A percentile compares a stretch with the other conserved stretches of the same genome.
These are phyloP conservation scores for Mirza zaza DNA, from an alignment of 2,113 vertebrate species.

Conservation along the genomic window DNA sequence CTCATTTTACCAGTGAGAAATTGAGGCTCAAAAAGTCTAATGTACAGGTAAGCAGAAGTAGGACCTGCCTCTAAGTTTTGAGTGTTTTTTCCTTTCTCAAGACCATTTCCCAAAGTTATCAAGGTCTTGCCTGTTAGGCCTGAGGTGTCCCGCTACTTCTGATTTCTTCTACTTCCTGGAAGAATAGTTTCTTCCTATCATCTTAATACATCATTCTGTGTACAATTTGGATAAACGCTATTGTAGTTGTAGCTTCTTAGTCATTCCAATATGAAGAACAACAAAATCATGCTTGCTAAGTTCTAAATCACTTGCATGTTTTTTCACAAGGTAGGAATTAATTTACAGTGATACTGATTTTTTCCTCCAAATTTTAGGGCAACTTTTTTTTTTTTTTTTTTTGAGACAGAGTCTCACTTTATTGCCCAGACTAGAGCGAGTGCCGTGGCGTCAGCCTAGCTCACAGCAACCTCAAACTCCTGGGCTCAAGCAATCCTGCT, in stretches of 20 bases:
- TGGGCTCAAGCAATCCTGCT: no score
- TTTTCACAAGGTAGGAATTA: conserved; percentile 12
- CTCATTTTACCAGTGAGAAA: conserved; percentile 33
- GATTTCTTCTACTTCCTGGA: background rate
- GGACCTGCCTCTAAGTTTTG: background rate
- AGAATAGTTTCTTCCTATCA: background rate
- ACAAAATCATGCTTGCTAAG: background rate
- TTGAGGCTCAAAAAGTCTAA: background rate
- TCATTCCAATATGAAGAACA: conserved; percentile 10
- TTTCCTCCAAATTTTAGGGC: background rate
- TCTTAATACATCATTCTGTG: background rate
- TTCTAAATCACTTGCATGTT: background rate
- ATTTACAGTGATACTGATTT: background rate
- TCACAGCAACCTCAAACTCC: no score
- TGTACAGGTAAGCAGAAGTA: background rate
- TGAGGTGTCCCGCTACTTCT: background rate
- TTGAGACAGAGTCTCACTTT: no score
- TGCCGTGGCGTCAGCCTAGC: no score
- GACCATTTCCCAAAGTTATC: background rate
- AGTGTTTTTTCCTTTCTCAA: background rate
- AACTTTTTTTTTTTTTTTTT: no score
- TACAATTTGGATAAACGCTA: background rate
- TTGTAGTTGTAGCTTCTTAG: background rate
- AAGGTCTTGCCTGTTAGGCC: background rate
- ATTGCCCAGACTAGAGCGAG: no score